Conservation (phyloP, 2,113 vertebrate species). For the Sorex fumeus region DNA sequence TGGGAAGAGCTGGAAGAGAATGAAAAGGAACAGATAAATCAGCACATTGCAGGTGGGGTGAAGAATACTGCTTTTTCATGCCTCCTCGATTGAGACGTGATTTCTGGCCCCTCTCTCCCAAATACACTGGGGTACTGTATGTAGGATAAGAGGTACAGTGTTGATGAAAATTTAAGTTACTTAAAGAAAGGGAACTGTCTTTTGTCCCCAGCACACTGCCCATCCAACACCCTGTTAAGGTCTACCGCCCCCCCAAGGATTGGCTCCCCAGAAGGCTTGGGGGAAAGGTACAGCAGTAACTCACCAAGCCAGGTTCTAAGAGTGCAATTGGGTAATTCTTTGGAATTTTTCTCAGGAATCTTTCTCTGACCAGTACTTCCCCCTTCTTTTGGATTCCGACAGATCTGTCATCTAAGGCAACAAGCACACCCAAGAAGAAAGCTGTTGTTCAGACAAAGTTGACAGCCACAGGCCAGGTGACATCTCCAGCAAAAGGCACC, state of each 20-base stretch:
- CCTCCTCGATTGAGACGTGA: conserved; percentile 41
- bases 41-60: conserved; percentile 92
- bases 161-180: conserved; percentile 47
- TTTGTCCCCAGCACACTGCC: not conserved
- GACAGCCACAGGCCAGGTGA: conserved; percentile 89
- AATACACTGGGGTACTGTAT: not conserved
- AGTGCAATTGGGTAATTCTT: not conserved
- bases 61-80: not conserved
- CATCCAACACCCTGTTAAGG: not conserved
- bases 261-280: not conserved
- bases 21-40: conserved; percentile 95
- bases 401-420: conserved; percentile 94
- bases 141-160: not conserved
- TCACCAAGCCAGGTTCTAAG: not conserved
- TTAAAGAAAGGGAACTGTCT: not conserved
- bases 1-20: conserved; percentile 96
- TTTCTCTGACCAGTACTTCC: not conserved
- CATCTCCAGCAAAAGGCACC: conserved; percentile 87
- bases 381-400: conserved; percentile 65
- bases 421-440: conserved; percentile 94
- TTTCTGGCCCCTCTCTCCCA: conserved; percentile 20
- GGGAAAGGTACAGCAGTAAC: not conserved
- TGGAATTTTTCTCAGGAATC: not conserved
- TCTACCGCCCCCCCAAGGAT: not conserved
- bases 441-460: conserved; percentile 92